Evolutionary conservation across 2,888 invertebrate species (phyloP), one percentile per base, ranked within the genome.

Genomic region (Parochlus steinenii): DNA sequence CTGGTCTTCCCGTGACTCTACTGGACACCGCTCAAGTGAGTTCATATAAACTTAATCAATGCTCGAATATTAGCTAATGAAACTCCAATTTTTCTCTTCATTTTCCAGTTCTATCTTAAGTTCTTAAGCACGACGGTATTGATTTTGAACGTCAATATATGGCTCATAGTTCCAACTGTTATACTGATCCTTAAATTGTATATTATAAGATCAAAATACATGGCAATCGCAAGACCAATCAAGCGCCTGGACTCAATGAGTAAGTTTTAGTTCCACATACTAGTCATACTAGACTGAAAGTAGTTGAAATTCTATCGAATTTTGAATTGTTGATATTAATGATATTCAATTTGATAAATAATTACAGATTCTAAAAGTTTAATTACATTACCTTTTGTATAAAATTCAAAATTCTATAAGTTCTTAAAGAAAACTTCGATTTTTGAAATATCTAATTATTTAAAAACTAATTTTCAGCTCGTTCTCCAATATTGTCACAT

Each of bases 401-500:
- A n/a, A n/a, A n/a, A n/a, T n/a, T n/a, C n/a, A n/a, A n/a, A n/a
- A n/a, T n/a, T n/a, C n/a, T n/a, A n/a, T n/a, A n/a, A n/a, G n/a
- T n/a, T n/a, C n/a, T n/a, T n/a, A n/a, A n/a, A n/a, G n/a, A n/a
- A n/a, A n/a, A n/a, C 58, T 10, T 63, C 64, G 43, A 44, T 54
- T 28, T 39, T 51, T 16, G 46, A 65, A 7, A 45, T 65, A 29
- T 43, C 49, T 25, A 56, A 61, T 44, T 65, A 62, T 48, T 29
- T 37, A 20, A 24, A 24, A 26, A 19, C 6, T 32, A 36, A 23
- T n/a, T 25, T 18, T 15, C 61, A 73, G 73, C 70, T 31, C 63
- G 80, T 38, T 81, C 80, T 48, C 83, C 85, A 1, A 70, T 86
- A 3, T 81, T 78, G 50, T 70, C 73, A 3, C 75, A 83, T 46